phyloP scores from a whole-genome alignment of 2,113 vertebrate genomes.

The Cyanoramphus novaezelandiae region DNA sequence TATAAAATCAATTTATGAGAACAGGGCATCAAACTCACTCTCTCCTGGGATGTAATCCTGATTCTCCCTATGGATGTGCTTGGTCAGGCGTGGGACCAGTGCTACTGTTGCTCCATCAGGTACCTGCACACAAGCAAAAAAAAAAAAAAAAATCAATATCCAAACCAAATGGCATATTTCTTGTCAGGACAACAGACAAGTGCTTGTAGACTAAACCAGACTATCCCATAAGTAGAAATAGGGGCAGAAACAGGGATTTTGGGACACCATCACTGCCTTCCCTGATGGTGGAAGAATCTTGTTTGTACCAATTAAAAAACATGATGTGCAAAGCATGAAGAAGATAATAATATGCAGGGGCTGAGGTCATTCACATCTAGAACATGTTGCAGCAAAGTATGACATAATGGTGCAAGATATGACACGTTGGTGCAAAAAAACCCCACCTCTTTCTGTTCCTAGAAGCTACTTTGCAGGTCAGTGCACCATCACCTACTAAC shows the following conservation, averaged over 20 bases:
- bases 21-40: constrained; percentile 80
- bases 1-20: background rate
- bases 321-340: background rate
- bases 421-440: background rate
- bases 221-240: background rate
- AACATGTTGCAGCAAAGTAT: background rate
- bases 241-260: background rate
- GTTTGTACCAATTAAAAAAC: background rate
- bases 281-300: background rate
- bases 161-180: background rate
- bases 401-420: background rate
- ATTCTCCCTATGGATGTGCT: constrained; percentile 92
- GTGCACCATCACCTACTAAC: background rate
- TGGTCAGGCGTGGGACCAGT: constrained; percentile 91
- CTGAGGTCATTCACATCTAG: background rate
- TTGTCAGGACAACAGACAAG: background rate
- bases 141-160: background rate
- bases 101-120: constrained; percentile 95
- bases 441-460: background rate
- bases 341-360: background rate
- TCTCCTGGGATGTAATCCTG: constrained; percentile 95
- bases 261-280: background rate
- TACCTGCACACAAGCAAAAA: constrained; percentile 77
- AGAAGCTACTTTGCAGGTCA: background rate
- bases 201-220: background rate